These are phyloP conservation scores for Mythimna impura DNA, from an alignment of 2,888 invertebrate genomes.

Conservation along the genomic window DNA sequence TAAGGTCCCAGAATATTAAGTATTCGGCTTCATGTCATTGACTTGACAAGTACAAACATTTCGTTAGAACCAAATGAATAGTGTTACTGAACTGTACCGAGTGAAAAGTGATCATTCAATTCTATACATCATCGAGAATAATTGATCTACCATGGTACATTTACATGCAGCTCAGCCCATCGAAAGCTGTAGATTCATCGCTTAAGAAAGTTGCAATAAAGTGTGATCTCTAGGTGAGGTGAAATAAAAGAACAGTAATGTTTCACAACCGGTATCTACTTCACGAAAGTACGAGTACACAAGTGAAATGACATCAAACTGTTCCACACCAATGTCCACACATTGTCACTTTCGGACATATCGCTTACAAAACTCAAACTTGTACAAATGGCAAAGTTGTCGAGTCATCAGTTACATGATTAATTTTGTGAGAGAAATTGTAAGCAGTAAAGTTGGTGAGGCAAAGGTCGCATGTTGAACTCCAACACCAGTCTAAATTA, in stretches of 20 bases:
- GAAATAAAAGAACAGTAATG: conserved; percentile 44
- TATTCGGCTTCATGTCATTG: not conserved
- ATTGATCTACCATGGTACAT: not conserved
- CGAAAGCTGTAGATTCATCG: not conserved
- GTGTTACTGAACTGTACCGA: not conserved
- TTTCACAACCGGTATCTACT: conserved; percentile 41
- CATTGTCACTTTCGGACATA: conserved; percentile 53
- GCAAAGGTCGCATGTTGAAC: not conserved
- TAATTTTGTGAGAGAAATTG: conserved; percentile 13
- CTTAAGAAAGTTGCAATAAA: conserved; percentile 45
- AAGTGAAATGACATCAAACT: conserved; percentile 44
- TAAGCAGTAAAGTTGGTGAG: not conserved
- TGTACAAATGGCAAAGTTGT: conserved; percentile 29
- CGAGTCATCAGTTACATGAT: conserved; percentile 37
- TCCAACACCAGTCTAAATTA: not conserved
- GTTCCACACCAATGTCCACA: conserved; percentile 6
- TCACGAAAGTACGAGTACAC: conserved; percentile 45
- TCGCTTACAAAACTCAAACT: conserved; percentile 47
- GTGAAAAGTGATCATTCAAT: not conserved
- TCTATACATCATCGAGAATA: not conserved
- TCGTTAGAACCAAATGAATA: not conserved
- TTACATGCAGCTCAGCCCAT: not conserved
- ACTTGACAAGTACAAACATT: not conserved
- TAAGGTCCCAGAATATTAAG: too few relatives aligned
- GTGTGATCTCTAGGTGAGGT: conserved; percentile 25